Percentiles rank a stretch among this genome's conserved stretches.
Conservation (phyloP, 2,797 vertebrate genomes). For the Threskiornis aethiopicus region DNA sequence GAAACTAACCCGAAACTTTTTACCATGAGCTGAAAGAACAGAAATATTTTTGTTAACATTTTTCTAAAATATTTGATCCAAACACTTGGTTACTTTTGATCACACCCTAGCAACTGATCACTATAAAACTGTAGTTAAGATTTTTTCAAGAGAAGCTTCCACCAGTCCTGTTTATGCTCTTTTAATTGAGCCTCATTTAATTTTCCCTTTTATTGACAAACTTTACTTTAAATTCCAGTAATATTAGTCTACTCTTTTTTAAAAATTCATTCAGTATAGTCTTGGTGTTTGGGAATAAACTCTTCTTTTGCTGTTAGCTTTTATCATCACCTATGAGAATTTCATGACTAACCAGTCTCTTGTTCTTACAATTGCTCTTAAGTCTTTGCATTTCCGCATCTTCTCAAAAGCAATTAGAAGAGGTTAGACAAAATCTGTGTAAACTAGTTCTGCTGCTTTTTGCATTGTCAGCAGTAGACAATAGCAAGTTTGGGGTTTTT, state of each 20-base stretch:
- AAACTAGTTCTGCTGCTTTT: neutral
- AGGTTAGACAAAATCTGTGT: neutral
- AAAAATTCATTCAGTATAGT: neutral
- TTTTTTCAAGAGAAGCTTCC: neutral
- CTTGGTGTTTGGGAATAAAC: neutral
- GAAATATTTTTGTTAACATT: neutral
- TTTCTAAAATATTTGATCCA: neutral
- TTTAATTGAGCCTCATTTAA: neutral
- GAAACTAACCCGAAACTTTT: neutral
- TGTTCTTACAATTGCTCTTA: neutral
- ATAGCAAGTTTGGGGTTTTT: accelerated
- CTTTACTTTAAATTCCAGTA: neutral
- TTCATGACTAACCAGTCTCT: neutral
- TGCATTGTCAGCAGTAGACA: neutral
- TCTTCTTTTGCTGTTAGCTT: neutral
- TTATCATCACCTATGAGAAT: neutral
- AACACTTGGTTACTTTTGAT: neutral
- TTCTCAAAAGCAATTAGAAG: neutral
- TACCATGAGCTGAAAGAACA: neutral
- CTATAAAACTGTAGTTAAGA: neutral
- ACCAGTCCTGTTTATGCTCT: neutral
- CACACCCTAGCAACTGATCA: neutral
- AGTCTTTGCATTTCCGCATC: neutral
- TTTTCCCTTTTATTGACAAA: neutral
- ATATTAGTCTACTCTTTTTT: neutral